phyloP scores from a whole-genome alignment of 2,888 invertebrate species.

The Pherbina coryleti region DNA sequence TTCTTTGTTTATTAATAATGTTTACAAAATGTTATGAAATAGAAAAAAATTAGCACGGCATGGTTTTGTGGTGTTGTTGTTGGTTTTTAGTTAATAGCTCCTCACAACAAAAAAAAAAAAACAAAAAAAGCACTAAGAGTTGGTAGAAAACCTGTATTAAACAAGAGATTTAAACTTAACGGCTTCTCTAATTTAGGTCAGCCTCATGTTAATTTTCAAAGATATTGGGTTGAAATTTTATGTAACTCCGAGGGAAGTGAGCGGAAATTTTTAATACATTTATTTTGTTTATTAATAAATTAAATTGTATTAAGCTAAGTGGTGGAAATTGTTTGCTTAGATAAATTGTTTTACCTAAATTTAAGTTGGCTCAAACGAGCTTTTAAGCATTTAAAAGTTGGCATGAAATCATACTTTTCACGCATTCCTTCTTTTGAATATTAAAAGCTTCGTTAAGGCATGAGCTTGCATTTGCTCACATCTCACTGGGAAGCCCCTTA shows the following conservation, averaged over 20 bases:
- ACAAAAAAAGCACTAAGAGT: constrained; percentile 4
- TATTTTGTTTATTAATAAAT: no score
- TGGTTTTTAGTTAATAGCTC: constrained; percentile 26
- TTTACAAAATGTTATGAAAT: constrained; percentile 49
- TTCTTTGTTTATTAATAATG: constrained; percentile 40
- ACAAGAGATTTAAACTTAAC: constrained; percentile 4
- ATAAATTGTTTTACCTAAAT: background rate
- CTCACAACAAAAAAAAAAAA: background rate
- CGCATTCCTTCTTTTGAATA: no score
- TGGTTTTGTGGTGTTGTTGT: constrained; percentile 22
- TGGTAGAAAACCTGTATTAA: constrained; percentile 12
- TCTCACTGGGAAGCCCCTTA: no score
- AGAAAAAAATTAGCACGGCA: constrained; percentile 38
- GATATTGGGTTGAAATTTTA: background rate
- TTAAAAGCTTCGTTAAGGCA: no score
- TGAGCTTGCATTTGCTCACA: no score
- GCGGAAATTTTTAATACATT: background rate
- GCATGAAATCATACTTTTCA: no score
- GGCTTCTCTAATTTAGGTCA: constrained; percentile 25
- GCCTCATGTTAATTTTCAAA: constrained; percentile 17
- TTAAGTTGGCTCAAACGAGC: background rate
- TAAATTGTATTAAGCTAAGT: background rate
- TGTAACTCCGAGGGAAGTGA: background rate
- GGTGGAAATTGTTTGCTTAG: background rate
- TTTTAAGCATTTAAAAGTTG: no score